These are phyloP conservation scores for Muscidifurax raptorellus DNA, from an alignment of 1,140 invertebrate species.

Conservation along the genomic window DNA sequence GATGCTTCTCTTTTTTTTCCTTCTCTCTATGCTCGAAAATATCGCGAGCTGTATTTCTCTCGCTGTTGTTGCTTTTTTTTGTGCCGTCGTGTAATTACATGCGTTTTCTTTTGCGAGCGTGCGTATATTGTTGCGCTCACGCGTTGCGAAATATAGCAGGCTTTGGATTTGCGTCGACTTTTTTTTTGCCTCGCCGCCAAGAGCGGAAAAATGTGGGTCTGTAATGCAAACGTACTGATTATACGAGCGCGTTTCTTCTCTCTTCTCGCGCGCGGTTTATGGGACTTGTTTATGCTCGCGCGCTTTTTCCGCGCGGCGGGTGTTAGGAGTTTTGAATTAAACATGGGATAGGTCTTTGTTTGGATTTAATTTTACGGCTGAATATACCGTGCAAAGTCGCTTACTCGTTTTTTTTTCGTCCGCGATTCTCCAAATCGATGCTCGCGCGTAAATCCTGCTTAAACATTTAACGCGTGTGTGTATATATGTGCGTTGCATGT, in stretches of 20 bases:
- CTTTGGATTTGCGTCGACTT: neutral
- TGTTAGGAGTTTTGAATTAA: conserved; percentile 12
- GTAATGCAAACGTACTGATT: conserved; percentile 25
- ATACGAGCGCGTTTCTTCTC: neutral
- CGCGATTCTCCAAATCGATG: neutral
- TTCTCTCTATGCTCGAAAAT: neutral
- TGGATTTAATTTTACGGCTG: neutral
- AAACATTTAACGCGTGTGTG: neutral
- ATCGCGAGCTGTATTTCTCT: neutral
- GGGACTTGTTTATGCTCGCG: neutral
- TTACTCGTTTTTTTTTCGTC: neutral
- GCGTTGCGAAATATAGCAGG: neutral
- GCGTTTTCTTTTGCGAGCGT: neutral
- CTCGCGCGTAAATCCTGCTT: neutral
- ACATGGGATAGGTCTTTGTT: neutral
- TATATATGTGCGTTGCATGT: neutral
- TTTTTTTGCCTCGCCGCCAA: neutral
- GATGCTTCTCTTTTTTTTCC: neutral
- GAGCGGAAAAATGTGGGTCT: conserved; percentile 23
- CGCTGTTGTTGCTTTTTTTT: neutral
- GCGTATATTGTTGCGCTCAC: neutral
- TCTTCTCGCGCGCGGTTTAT: neutral
- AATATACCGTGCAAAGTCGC: neutral
- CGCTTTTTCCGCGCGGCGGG: neutral
- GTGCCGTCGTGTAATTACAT: conserved; percentile 5